Base-by-base conservation (phyloP, 2,888 invertebrate species). In the Lapara coniferarum region DNA sequence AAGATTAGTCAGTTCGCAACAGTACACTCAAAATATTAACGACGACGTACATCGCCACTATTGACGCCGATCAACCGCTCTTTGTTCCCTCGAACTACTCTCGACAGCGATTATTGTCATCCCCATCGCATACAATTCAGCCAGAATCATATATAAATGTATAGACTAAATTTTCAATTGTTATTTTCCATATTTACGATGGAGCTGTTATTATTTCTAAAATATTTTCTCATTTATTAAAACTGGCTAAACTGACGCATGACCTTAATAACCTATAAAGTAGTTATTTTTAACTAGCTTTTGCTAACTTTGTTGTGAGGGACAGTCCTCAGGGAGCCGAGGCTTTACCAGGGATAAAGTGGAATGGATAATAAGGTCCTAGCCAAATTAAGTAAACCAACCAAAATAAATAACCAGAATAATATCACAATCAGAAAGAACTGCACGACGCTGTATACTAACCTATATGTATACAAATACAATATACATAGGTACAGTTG, bases 211-310 rank as follows among this genome's bases (percentile, higher is more conserved):
- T 16, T 16, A 16, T 13, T 25, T 56, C 12, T 56, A 25, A n/a
- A 6, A 30, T n/a, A 8, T n/a, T 53, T 57, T 14, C 10, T 12
- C 1, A 13, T 55, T 16, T 55, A 13, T 25, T 7, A 25, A 6
- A 57, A 57, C 14, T 37, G 2, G 0, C 4, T 19, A 49, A 63
- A 46, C 63, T 12, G 37, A n/a, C 6, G 44, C 2, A 8, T 19
- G 63, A 63, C 63, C 19, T 49, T 49, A 63, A 46, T 49, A 13
- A 46, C 49, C 16, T 63, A 19, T 46, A 10, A 63, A 46, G 16
- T 59, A 16, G 6, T 63, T 49, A 63, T 63, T 63, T 63, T 63
- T 46, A 63, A 63, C 63, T 63, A 63, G 63, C 49, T 63, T 63
- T 19, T 19, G 49, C 13, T 13, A 63, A 63, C 63, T 63, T 49